phyloP scores from a whole-genome alignment of 2,113 vertebrate genomes.

The Scortum barcoo region DNA sequence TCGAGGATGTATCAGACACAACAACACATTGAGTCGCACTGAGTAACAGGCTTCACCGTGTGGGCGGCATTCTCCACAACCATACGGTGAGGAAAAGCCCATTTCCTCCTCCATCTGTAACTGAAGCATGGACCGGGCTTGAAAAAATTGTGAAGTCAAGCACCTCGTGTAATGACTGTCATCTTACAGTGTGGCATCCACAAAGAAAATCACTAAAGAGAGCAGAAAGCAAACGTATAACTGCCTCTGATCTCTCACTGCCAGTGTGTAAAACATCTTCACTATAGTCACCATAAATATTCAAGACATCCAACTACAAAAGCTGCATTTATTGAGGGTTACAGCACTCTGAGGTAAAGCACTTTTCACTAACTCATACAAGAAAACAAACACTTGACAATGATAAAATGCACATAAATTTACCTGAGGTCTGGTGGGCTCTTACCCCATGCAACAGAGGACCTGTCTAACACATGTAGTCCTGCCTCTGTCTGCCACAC shows the following conservation, averaged over 20 bases:
- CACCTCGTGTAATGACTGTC: conserved; percentile 1
- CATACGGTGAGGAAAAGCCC: conserved; percentile 10
- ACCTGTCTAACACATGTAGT: conserved; percentile 46
- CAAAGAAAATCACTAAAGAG: background rate
- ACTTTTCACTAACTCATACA: background rate
- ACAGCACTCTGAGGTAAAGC: background rate
- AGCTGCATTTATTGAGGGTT: background rate
- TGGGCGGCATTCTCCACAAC: conserved; percentile 4
- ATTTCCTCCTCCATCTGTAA: conserved; percentile 22
- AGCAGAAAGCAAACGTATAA: background rate
- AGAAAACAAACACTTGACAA: background rate
- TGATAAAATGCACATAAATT: background rate
- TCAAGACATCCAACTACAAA: background rate
- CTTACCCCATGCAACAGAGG: conserved; percentile 36
- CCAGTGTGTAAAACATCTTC: background rate
- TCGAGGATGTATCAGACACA: conserved; percentile 9
- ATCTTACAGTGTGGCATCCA: background rate
- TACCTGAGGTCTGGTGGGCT: conserved; percentile 57
- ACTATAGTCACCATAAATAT: background rate
- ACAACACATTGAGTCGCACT: conserved; percentile 18
- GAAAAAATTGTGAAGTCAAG: background rate
- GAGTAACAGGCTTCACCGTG: conserved; percentile 18
- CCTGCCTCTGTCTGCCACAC: conserved; percentile 22
- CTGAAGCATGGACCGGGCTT: background rate
- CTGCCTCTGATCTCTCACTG: background rate